phyloP scores from a whole-genome alignment of 2,888 invertebrate genomes.

The Cerastis rubricosa region DNA sequence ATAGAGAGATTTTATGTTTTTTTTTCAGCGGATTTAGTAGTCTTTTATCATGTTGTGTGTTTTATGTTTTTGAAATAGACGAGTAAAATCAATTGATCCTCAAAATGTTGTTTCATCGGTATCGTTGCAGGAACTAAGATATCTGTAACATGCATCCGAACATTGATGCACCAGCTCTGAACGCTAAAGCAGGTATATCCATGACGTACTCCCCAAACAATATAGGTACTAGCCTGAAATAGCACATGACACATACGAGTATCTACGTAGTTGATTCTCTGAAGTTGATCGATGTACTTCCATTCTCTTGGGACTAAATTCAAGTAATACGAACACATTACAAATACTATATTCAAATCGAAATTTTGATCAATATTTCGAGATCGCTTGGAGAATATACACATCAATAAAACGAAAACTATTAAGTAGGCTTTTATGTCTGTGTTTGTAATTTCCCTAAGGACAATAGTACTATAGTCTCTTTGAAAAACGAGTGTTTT shows the following conservation, averaged over 20 bases:
- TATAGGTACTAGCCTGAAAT: slow-evolving; percentile 26
- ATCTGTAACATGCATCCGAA: not conserved
- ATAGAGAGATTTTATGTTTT: slow-evolving; percentile 26
- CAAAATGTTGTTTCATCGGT: not conserved
- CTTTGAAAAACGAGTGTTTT: slow-evolving; percentile 64
- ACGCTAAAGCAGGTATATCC: slow-evolving; percentile 11
- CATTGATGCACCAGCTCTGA: not conserved
- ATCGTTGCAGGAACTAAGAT: not conserved
- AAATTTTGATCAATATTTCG: slow-evolving; percentile 55
- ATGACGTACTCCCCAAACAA: slow-evolving; percentile 35
- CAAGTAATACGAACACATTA: slow-evolving; percentile 44
- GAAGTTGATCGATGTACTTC: slow-evolving; percentile 59
- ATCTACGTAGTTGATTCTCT: slow-evolving; percentile 47
- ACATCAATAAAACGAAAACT: slow-evolving; percentile 64
- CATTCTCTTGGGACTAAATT: slow-evolving; percentile 38
- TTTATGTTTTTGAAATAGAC: not conserved
- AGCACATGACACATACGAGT: slow-evolving; percentile 30
- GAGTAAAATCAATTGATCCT: not conserved
- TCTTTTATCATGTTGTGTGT: slow-evolving; percentile 25
- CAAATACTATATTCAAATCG: slow-evolving; percentile 38
- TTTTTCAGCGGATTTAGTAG: slow-evolving; percentile 14
- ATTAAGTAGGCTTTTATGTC: slow-evolving; percentile 64
- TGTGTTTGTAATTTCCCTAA: slow-evolving; percentile 81
- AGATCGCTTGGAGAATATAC: slow-evolving; percentile 56
- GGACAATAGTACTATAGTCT: slow-evolving; percentile 68